Conservation (phyloP, 2,888 invertebrate species). For the Autographa pulchrina region DNA sequence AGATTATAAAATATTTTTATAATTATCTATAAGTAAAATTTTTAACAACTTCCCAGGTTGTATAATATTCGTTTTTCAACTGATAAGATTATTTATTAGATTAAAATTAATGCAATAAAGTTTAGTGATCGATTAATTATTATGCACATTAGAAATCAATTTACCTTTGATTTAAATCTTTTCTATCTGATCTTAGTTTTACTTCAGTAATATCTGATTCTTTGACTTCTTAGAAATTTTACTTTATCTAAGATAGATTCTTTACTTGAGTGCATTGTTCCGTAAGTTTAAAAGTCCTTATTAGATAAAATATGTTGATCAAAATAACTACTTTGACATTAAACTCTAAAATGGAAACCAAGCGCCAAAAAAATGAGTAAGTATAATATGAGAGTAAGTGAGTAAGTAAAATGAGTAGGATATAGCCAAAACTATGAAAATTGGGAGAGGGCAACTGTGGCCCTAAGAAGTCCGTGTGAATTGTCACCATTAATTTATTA, state of each 20-base stretch:
- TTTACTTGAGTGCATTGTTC: no score
- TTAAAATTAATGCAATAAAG: background rate
- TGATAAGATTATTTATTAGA: background rate
- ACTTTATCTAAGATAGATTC: background rate
- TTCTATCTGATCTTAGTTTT: background rate
- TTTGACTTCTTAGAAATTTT: background rate
- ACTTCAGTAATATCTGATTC: background rate
- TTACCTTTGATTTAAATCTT: background rate
- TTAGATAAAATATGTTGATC: no score
- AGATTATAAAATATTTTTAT: background rate
- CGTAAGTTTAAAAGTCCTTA: no score
- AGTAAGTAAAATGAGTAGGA: no score
- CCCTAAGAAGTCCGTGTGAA: no score
- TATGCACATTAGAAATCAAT: slow-evolving; percentile 1
- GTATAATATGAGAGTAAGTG: no score
- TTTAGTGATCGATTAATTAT: background rate
- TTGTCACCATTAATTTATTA: no score
- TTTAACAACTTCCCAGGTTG: slow-evolving; percentile 3
- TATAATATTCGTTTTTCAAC: background rate
- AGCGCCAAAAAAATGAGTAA: no score
- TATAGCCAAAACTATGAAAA: no score
- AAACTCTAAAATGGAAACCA: no score
- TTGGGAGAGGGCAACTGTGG: no score
- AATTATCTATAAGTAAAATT: background rate
- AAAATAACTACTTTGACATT: no score